Evolutionary conservation across 2,888 invertebrate genomes (phyloP).

Genomic region (Noctua comes): DNA sequence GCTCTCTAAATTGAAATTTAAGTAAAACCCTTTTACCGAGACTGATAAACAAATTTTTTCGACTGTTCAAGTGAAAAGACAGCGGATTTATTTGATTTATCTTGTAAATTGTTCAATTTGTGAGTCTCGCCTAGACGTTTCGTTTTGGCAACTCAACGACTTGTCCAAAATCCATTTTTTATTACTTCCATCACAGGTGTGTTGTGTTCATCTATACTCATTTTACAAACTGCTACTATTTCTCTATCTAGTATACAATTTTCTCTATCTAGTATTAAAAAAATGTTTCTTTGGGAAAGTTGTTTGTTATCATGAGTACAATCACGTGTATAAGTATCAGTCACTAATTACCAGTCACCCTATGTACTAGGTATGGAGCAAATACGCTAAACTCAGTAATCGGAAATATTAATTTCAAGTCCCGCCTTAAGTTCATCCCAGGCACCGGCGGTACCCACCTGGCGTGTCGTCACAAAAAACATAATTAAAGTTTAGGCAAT

Average conservation of each 20-base stretch:
- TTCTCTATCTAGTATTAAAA: too few species aligned
- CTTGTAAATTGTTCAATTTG: background rate
- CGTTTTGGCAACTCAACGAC: background rate
- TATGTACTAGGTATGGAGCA: background rate
- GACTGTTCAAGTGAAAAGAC: slow-evolving; percentile 49
- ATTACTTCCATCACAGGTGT: background rate
- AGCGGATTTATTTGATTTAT: slow-evolving; percentile 4
- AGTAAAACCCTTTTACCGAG: slow-evolving; percentile 76
- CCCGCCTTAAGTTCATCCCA: slow-evolving; percentile 8
- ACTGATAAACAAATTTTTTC: slow-evolving; percentile 73
- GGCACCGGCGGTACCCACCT: slow-evolving; percentile 54
- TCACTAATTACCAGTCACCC: too few species aligned
- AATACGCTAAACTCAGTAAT: background rate
- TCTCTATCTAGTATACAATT: too few species aligned
- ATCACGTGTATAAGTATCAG: too few species aligned
- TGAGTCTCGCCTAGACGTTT: background rate
- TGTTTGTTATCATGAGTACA: too few species aligned
- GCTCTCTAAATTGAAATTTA: slow-evolving; percentile 80
- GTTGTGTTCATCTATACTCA: background rate
- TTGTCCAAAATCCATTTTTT: background rate
- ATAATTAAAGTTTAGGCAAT: slow-evolving; percentile 80
- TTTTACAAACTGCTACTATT: background rate
- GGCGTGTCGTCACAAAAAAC: slow-evolving; percentile 75
- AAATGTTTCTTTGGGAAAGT: too few species aligned
- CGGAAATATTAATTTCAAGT: background rate